Base-by-base conservation (phyloP, 2,797 vertebrate genomes). In the Lagodon rhomboides region DNA sequence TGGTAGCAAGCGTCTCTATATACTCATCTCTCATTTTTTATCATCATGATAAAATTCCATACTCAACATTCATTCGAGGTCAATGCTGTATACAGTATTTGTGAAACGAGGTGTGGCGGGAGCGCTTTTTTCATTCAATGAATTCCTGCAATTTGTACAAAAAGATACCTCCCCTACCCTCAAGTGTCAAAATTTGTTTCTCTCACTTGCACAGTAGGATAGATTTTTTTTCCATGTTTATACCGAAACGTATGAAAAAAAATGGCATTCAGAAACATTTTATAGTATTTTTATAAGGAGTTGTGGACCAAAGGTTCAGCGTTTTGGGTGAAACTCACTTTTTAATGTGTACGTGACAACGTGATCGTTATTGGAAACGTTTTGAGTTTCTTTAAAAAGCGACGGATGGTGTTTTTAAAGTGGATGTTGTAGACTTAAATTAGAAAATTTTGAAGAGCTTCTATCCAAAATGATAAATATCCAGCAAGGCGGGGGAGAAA, bases 201-300 rank as follows among this genome's bases (percentile, higher is more conserved):
- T 92, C 84, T 94, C 90, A 91, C 93, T 92, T 93, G 94, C 94
- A 94, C 94, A 93, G 94, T 95, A 95, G 94, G 87, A 60, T 94
- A 95, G 93, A 61, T 82, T 80, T 91, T 87, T 80, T 82, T 92
- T 90, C 91, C 94, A 94, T 94, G 90, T 96, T 95, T 95, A 91
- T 96, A 95, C 89, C 58, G 87, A 91, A 87, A 77, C 59, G 34
- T 86, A 63, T 80, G 22, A 78, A 87, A 85, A 85, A 87, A 85
- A 90, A 90, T 50, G 72, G 86, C 93, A 94, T 95, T 95, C 90
- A 91, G 87, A 94, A 92, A 80, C 89, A 91, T 95, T 95, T 96
- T 95, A 93, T 93, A 93, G 68, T 96, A 96, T 95, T 96, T 96
- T 96, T 96, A 88, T 95, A 95, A 92, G 91, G 90, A 90, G 89